Evolutionary conservation across 2,113 vertebrate species (phyloP), one percentile per base, ranked within the genome.

Genomic region (Parotia lawesii): DNA sequence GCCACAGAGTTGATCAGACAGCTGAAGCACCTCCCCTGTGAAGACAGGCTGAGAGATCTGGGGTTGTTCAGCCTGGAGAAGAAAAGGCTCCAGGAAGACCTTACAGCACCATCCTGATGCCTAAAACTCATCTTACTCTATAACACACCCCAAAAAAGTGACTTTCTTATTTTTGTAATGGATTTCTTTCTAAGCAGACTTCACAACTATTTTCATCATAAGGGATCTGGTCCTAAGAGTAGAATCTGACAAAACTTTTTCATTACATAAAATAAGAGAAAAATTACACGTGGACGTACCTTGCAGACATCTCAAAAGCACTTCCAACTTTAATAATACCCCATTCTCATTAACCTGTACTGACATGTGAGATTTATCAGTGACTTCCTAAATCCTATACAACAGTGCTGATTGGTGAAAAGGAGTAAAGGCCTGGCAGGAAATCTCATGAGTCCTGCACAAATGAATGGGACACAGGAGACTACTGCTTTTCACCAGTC

Each of bases 401-500:
- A 93, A 53, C 45, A 71, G 48, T 82, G 76, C 77, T 91, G 61
- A 87, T 27, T 91, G 88, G 65, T 93, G 93, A 86, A 88, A 96
- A 92, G 83, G 69, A 87, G 90, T 48, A 79, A 85, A 92, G 47
- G 35, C 47, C 66, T 92, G 85, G 77, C 93, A 96, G 61, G 48
- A 91, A 96, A 92, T 69, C 80, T 87, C 86, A 16, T 4, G 77
- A 91, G 74, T 78, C 72, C 38, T 25, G 42, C 40, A 65, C 31
- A 90, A 93, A 88, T 87, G 72, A 94, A 91, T 81, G 78, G 54
- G 75, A 66, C 84, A 91, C 64, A 75, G 11, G 81, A 83, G 86
- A 95, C 56, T 16, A 61, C 60, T 83, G 80, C 86, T 92, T 95
- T 96, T 95, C 88, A 92, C 65, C 92, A 96, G 75, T 66, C 75